Percentiles rank a stretch among this genome's conserved stretches.
Evolutionary conservation across 2,797 vertebrate genomes (phyloP).

Genomic region (Geotrypetes seraphini): DNA sequence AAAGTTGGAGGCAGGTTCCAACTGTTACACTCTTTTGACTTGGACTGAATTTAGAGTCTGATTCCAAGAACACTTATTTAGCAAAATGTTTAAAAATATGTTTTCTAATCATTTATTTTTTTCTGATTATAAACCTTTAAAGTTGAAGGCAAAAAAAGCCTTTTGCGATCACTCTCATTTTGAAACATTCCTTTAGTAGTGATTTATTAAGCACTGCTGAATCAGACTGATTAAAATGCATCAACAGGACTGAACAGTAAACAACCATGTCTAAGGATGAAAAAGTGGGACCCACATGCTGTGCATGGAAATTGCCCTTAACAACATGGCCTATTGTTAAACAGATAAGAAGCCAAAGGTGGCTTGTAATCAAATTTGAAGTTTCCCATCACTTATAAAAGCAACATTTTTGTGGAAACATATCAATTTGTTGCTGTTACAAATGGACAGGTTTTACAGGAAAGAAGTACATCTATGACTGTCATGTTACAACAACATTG

Average conservation of each 20-base stretch:
- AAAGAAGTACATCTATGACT: conserved; percentile 42
- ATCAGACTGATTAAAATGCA: conserved; percentile 68
- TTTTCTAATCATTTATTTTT: conserved; percentile 40
- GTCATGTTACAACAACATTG: too few species aligned
- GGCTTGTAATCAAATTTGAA: conserved; percentile 98
- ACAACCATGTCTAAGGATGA: conserved; percentile 84
- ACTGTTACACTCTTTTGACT: conserved; percentile 52
- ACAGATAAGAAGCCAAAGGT: conserved; percentile 93
- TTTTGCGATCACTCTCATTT: conserved; percentile 57
- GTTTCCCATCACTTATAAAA: conserved; percentile 78
- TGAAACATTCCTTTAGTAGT: conserved; percentile 52
- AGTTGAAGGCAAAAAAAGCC: conserved; percentile 32
- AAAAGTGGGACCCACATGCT: conserved; percentile 87
- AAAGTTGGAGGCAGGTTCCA: conserved; percentile 47
- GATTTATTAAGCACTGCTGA: conserved; percentile 66
- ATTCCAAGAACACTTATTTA: conserved; percentile 33
- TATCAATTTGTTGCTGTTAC: conserved; percentile 65
- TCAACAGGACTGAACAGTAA: conserved; percentile 82
- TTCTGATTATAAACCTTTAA: conserved; percentile 28
- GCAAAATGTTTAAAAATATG: conserved; percentile 37
- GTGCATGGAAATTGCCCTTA: conserved; percentile 98
- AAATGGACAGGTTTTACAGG: conserved; percentile 53
- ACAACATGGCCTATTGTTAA: conserved; percentile 89
- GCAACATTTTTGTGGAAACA: conserved; percentile 57
- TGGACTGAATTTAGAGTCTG: conserved; percentile 52